Evolutionary conservation across 2,113 vertebrate species (phyloP).

Genomic region (Toxotes chatareus): DNA sequence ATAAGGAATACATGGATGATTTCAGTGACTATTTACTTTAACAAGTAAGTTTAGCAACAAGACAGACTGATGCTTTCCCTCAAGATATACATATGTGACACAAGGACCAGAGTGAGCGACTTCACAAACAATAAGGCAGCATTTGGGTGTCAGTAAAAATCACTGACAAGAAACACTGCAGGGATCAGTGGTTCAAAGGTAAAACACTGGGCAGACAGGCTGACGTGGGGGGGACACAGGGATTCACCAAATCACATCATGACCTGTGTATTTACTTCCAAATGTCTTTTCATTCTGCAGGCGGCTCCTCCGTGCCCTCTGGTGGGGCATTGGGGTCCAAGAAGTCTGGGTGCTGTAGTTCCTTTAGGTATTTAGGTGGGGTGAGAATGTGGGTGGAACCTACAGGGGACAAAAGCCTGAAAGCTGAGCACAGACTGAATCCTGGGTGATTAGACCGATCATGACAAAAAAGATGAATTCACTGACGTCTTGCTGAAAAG

Average conservation of each 20-base stretch:
- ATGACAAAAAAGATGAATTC: too few species aligned
- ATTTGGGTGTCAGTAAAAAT: background rate
- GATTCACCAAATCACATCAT: constrained; percentile 11
- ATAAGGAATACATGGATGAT: too few species aligned
- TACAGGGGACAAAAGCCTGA: constrained; percentile 87
- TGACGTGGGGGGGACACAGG: background rate
- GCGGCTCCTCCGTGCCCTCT: constrained; percentile 84
- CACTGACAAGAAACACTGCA: constrained; percentile 3
- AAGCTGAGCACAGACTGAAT: constrained; percentile 47
- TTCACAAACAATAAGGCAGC: background rate
- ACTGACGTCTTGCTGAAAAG: background rate
- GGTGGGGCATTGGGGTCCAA: constrained; percentile 93
- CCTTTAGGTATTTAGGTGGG: constrained; percentile 95
- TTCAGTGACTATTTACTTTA: too few species aligned
- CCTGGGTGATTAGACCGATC: background rate
- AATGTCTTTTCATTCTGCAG: constrained; percentile 54
- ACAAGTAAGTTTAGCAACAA: too few species aligned
- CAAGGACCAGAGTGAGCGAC: background rate
- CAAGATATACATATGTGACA: background rate
- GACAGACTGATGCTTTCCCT: background rate
- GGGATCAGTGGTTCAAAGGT: background rate
- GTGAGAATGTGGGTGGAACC: constrained; percentile 97
- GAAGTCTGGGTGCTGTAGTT: constrained; percentile 98
- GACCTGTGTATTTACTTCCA: constrained; percentile 58
- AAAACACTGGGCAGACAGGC: constrained; percentile 21